Percentiles rank a stretch among this genome's conserved stretches.
Conservation (phyloP, 2,797 vertebrate genomes). For the Mastacembelus armatus region DNA sequence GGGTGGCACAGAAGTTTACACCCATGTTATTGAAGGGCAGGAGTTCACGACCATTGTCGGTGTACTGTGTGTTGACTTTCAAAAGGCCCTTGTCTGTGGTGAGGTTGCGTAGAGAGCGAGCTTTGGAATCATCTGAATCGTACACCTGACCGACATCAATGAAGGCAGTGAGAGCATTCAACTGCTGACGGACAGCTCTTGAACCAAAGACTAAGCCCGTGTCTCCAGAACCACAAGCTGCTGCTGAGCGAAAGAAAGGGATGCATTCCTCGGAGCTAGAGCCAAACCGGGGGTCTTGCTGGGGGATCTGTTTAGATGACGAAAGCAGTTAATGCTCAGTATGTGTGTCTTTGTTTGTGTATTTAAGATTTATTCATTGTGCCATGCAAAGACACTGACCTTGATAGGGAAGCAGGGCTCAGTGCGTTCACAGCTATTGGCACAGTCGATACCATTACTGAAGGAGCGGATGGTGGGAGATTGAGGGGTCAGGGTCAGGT, state of each 20-base stretch:
- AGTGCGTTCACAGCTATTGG: slow-evolving; percentile 72
- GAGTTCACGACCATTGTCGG: slow-evolving; percentile 79
- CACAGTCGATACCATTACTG: slow-evolving; percentile 76
- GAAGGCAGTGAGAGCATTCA: slow-evolving; percentile 88
- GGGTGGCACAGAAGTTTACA: slow-evolving; percentile 83
- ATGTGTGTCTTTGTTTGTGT: background rate
- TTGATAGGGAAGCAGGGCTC: slow-evolving; percentile 87
- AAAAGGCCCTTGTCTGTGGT: slow-evolving; percentile 81
- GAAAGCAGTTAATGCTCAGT: background rate
- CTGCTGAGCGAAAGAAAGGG: slow-evolving; percentile 85
- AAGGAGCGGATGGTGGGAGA: slow-evolving; percentile 79
- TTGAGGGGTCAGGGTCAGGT: slow-evolving; percentile 86
- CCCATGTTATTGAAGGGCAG: slow-evolving; percentile 79
- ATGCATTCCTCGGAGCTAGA: slow-evolving; percentile 76
- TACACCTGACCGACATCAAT: slow-evolving; percentile 88
- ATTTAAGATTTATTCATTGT: background rate
- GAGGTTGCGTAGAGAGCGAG: slow-evolving; percentile 79
- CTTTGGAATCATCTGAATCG: slow-evolving; percentile 76
- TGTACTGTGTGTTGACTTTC: slow-evolving; percentile 81
- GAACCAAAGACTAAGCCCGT: slow-evolving; percentile 62
- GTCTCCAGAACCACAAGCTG: slow-evolving; percentile 79
- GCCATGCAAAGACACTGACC: slow-evolving; percentile 61
- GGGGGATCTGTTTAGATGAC: slow-evolving; percentile 80
- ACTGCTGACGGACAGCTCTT: slow-evolving; percentile 81
- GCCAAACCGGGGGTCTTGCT: slow-evolving; percentile 68